Base-by-base conservation (phyloP, 37 sponge, comb jelly and placozoan genomes). In the Halichondria panicea region DNA sequence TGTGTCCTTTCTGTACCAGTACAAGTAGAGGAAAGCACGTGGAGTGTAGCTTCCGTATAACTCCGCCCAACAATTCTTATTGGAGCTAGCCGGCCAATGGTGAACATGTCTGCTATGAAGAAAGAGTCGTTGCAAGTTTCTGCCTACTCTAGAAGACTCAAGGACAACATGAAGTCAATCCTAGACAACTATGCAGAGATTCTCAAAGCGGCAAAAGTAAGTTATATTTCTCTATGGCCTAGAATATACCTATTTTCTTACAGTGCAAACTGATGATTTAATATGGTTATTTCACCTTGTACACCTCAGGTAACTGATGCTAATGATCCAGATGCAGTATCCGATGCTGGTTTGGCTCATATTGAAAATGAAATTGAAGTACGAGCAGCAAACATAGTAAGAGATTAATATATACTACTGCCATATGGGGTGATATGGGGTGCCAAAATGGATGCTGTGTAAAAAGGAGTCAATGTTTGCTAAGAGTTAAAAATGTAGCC, bases 101-200 rank as follows among this genome's bases (percentile, higher is more conserved):
- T 25, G 27, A 6, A 21, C 13, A 72, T 71, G 82, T 72, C 82
- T 15, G 25, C 74, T 2, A 33, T 62, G 5, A 87, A 81, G 74
- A 87, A 82, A 65, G 90, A 89, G 0, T 56, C 61, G 43, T 70
- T 73, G 1, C 91, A 88, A n/a, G 88, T 80, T 7, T 54, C 92
- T 7, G 50, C 85, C 15, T 95, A 91, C 68, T 81, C 86, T 12
- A 74, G 88, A 24, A 72, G 77, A 55, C 70, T 95, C 35, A 93
- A 80, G 32, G 96, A 95, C 9, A 87, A 83, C 70, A 84, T 95
- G n/a, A 95, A 89, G 43, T 89, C 94, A 5, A 87, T 95, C 2
- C 43, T 93, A 19, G 96, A 95, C 35, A 95, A 95, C 80, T 95
- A 88, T 66, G 86, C 56, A 28, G 87, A 89, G 68, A 89, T 95